These are phyloP conservation scores for Chymomyza caudatula DNA, from an alignment of 2,888 invertebrate genomes.

Conservation along the genomic window DNA sequence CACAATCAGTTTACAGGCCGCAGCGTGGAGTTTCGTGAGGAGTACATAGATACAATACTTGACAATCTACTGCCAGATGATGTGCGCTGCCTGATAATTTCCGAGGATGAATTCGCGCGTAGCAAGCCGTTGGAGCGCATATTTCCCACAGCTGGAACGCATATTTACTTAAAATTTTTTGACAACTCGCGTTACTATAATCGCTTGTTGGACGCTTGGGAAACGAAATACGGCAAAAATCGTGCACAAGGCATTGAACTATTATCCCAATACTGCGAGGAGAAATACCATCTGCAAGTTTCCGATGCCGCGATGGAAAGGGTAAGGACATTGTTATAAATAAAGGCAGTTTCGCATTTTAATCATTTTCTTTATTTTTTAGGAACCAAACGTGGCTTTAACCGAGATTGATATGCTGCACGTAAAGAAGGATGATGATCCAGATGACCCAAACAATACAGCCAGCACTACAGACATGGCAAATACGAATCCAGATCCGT, in stretches of 20 bases:
- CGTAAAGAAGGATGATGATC: slow-evolving; percentile 67
- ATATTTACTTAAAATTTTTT: slow-evolving; percentile 89
- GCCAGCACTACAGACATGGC: slow-evolving; percentile 29
- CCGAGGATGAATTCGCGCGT: slow-evolving; percentile 91
- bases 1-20: slow-evolving; percentile 76
- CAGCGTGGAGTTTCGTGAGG: slow-evolving; percentile 74
- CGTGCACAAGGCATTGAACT: slow-evolving; percentile 80
- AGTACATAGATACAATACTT: slow-evolving; percentile 86
- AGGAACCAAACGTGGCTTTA: slow-evolving; percentile 74
- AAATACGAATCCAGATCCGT: background rate
- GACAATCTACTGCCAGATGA: slow-evolving; percentile 93
- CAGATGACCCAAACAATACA: slow-evolving; percentile 41
- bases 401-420: slow-evolving; percentile 76
- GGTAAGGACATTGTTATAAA: slow-evolving; percentile 38
- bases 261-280: slow-evolving; percentile 83
- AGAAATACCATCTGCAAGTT: slow-evolving; percentile 86
- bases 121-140: slow-evolving; percentile 86
- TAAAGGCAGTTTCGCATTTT: background rate
- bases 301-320: slow-evolving; percentile 79
- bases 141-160: slow-evolving; percentile 87
- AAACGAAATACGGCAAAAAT: slow-evolving; percentile 85
- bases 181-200: slow-evolving; percentile 93
- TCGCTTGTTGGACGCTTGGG: slow-evolving; percentile 95
- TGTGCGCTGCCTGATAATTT: slow-evolving; percentile 88
- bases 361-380: background rate